Conservation (phyloP, 2,113 vertebrate species). For the Caracal caracal region DNA sequence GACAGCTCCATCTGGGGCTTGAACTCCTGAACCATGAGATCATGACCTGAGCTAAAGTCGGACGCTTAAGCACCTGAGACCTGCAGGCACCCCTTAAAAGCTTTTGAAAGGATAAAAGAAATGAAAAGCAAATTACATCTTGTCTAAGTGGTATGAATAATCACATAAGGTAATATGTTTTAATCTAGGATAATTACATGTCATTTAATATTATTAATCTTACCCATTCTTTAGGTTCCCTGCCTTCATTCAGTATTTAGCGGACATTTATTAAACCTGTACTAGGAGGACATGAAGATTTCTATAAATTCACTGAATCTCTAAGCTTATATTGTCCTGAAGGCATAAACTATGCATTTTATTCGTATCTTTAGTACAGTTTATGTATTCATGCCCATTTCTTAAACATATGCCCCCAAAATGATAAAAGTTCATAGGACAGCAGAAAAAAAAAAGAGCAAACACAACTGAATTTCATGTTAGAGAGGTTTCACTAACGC, state of each 20-base stretch:
- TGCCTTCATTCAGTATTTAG: neutral
- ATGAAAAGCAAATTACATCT: neutral
- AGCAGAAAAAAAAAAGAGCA: neutral
- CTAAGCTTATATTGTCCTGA: neutral
- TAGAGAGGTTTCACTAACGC: neutral
- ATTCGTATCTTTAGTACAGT: neutral
- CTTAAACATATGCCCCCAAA: neutral
- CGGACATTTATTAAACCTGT: neutral
- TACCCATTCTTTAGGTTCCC: neutral
- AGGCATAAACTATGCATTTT: neutral
- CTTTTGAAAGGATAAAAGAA: neutral
- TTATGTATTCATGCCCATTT: neutral
- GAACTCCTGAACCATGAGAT: too few relatives aligned
- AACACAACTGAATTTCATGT: neutral
- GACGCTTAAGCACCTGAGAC: too few relatives aligned
- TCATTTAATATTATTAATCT: neutral
- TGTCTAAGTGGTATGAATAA: neutral
- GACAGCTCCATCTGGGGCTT: too few relatives aligned
- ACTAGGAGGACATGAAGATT: neutral
- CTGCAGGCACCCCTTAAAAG: too few relatives aligned
- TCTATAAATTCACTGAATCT: constrained; percentile 11
- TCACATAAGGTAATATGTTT: neutral
- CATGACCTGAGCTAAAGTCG: too few relatives aligned
- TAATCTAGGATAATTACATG: neutral
- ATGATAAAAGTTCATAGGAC: neutral